Percentiles rank a stretch among this genome's conserved stretches.
Conservation (phyloP, 1,140 invertebrate species). For the Planococcus citri region DNA sequence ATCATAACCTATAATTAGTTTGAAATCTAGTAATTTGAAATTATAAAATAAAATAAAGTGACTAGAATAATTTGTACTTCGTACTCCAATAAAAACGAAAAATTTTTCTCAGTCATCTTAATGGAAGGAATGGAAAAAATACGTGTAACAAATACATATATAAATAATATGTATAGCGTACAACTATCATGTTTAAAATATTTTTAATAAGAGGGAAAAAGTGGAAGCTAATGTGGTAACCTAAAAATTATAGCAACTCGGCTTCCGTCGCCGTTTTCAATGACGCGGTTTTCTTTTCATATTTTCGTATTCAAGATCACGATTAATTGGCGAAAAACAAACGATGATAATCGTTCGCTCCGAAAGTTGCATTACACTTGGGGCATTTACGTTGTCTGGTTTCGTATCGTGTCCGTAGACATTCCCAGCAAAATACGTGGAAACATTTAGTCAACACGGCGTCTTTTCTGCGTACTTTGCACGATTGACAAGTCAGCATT, state of each 20-base stretch:
- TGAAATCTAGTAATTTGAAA: too few relatives aligned
- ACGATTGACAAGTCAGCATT: constrained; percentile 94
- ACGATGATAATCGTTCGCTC: constrained; percentile 96
- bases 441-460: constrained; percentile 98
- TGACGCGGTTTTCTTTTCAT: not conserved
- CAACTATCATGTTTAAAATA: too few relatives aligned
- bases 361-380: constrained; percentile 98
- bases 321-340: constrained; percentile 52
- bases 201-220: too few relatives aligned
- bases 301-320: too few relatives aligned
- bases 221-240: not conserved
- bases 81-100: not conserved
- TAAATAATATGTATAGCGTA: too few relatives aligned
- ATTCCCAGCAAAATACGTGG: constrained; percentile 99
- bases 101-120: not conserved
- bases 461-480: constrained; percentile 98
- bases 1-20: too few relatives aligned
- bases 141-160: not conserved
- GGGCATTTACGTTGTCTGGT: constrained; percentile 96
- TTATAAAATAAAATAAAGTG: not conserved
- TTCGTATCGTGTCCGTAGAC: constrained; percentile 87
- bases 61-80: constrained; percentile 8
- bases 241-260: not conserved
- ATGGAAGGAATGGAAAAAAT: constrained; percentile 6
- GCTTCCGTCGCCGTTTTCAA: not conserved